phyloP scores from a whole-genome alignment of 2,113 vertebrate species.

The Heteronetta atricapilla region DNA sequence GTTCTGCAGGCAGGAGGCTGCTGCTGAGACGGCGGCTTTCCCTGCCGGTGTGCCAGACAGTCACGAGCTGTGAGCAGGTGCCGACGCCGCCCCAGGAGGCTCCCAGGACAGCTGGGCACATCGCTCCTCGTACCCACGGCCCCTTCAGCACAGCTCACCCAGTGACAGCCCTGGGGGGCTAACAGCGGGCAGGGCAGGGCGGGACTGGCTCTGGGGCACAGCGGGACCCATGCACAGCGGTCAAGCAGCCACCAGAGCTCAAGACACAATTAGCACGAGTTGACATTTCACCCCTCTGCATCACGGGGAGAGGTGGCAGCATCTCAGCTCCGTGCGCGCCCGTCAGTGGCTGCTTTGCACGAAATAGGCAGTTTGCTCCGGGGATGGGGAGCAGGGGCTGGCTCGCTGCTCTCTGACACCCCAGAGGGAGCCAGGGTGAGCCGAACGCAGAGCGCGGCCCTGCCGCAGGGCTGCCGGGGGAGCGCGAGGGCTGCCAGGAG shows the following conservation, averaged over 20 bases:
- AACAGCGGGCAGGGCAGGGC: background rate
- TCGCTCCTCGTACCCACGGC: rapidly evolving
- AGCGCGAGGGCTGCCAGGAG: background rate
- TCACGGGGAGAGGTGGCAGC: background rate
- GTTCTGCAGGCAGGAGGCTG: background rate
- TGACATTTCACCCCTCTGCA: rapidly evolving
- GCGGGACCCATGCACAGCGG: rapidly evolving
- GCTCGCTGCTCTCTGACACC: background rate
- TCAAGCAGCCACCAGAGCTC: rapidly evolving
- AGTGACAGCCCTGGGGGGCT: background rate
- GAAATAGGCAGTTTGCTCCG: background rate
- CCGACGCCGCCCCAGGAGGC: background rate
- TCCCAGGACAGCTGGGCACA: background rate
- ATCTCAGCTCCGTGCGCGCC: background rate
- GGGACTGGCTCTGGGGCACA: background rate
- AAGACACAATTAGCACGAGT: background rate
- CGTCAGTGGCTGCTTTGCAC: background rate
- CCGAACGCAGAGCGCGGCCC: rapidly evolving
- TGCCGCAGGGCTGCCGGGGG: rapidly evolving
- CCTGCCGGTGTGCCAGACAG: rapidly evolving
- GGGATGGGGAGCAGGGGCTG: background rate
- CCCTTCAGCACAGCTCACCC: background rate
- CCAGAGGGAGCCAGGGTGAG: background rate
- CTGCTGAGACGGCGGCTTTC: background rate
- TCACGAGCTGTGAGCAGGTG: rapidly evolving